Conservation (phyloP, 2,888 invertebrate species). For the Pammene fasciana region DNA sequence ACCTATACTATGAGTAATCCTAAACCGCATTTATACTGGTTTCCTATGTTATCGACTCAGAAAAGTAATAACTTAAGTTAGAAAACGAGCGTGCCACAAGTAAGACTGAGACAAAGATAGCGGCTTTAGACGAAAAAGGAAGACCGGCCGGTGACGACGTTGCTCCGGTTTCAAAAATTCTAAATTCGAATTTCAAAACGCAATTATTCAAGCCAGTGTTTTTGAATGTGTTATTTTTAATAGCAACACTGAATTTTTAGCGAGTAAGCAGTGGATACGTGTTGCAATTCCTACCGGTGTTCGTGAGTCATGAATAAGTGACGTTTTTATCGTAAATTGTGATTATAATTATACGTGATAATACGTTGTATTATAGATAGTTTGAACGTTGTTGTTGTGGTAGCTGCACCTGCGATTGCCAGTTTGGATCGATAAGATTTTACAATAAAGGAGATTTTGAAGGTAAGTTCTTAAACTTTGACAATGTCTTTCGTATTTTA, state of each 20-base stretch:
- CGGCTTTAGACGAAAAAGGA: constrained; percentile 64
- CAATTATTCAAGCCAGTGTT: constrained; percentile 43
- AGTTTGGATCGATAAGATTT: constrained; percentile 14
- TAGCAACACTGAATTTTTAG: constrained; percentile 56
- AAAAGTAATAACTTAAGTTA: constrained; percentile 35
- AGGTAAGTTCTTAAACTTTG: constrained; percentile 9
- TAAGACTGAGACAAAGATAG: constrained; percentile 53
- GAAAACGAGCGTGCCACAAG: constrained; percentile 55
- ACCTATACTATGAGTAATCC: background rate
- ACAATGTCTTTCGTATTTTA: background rate
- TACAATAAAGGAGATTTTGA: background rate
- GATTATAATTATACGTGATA: constrained; percentile 34
- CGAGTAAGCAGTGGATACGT: constrained; percentile 57
- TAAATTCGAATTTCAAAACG: constrained; percentile 54
- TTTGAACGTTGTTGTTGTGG: constrained; percentile 17
- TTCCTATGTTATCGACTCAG: background rate
- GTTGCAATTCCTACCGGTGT: constrained; percentile 49
- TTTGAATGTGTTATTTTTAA: constrained; percentile 26
- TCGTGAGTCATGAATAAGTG: constrained; percentile 43
- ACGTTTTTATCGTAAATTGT: constrained; percentile 38
- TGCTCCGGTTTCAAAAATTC: constrained; percentile 59
- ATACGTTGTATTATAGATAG: constrained; percentile 13
- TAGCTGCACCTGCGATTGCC: background rate
- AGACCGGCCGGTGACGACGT: constrained; percentile 57
- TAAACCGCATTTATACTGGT: background rate